phyloP scores from a whole-genome alignment of 2,888 invertebrate genomes.

The Panopea generosa region DNA sequence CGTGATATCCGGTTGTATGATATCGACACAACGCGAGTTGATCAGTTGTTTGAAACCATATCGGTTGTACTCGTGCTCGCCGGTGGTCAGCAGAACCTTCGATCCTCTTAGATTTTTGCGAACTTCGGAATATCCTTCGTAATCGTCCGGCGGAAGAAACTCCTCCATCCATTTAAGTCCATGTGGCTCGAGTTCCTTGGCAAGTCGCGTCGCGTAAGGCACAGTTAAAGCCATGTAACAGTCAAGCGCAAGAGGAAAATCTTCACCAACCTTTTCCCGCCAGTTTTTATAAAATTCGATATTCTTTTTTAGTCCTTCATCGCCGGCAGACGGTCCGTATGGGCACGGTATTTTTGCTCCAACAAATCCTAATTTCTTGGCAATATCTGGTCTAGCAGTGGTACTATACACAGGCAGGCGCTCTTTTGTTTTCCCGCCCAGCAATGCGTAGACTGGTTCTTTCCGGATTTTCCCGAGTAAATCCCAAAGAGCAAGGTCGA shows the following conservation, averaged over 20 bases:
- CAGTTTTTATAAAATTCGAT: conserved; percentile 77
- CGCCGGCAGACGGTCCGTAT: conserved; percentile 81
- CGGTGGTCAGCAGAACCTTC: conserved; percentile 79
- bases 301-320: conserved; percentile 80
- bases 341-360: conserved; percentile 81
- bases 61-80: conserved; percentile 83
- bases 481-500: conserved; percentile 83
- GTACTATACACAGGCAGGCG: conserved; percentile 82
- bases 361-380: conserved; percentile 80
- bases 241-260: conserved; percentile 82
- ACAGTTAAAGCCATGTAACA: conserved; percentile 83
- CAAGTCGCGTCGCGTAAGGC: conserved; percentile 79
- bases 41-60: conserved; percentile 81
- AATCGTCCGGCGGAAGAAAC: conserved; percentile 82
- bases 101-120: conserved; percentile 75
- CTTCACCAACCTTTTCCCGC: conserved; percentile 81
- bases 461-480: conserved; percentile 78
- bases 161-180: conserved; percentile 84
- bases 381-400: conserved; percentile 80
- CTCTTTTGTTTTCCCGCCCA: conserved; percentile 82
- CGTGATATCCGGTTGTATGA: conserved; percentile 83
- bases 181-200: conserved; percentile 76
- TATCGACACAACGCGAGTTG: conserved; percentile 79
- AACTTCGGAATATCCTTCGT: conserved; percentile 77
- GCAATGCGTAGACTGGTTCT: conserved; percentile 82